Base-by-base conservation (phyloP, 2,113 vertebrate genomes). In the Ictalurus punctatus region DNA sequence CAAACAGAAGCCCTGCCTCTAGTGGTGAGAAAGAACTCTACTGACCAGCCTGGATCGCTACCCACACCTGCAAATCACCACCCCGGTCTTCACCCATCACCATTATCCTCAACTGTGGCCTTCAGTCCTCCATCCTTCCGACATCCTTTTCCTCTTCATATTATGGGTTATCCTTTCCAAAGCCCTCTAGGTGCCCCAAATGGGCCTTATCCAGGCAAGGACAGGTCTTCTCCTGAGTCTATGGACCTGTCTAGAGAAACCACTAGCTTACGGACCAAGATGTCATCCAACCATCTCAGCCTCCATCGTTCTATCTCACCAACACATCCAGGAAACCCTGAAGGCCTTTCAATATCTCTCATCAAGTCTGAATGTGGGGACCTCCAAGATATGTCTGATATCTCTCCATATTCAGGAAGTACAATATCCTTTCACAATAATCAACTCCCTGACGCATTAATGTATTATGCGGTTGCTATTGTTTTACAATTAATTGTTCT, bases 331-430 rank as follows among this genome's bases (percentile, higher is more conserved):
- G 97, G 97, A 92, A 97, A 96, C 25, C 90, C 97, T 0, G 98
- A 99, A 93, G 96, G 97, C 78, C 96, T 99, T 90, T 99, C 98
- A 71, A 94, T 99, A 93, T 98, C 98, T 48, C 97, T 99, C 94
- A 99, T 99, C 94, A 99, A 99, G 94, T 99, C 98, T 0, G 98
- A 99, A 95, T 99, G 98, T 1, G 97, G 98, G 1, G 98, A 99
- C 93, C 96, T 99, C 89, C 98, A 99, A 93, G 98, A 99, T 94
- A 98, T 99, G 96, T 96, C 98, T 0, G 98, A 99, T 93, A 99
- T 99, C 91, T 99, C 98, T 1, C 97, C 98, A 59, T 99, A 98
- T 94, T 99, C 98, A 87, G 96, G 98, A 96, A 98, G 96, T 96
- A 98, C 98, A 93, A 99, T 99, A 99, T 99, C 98, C 98, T 99